These are phyloP conservation scores for Callospermophilus lateralis DNA, from an alignment of 2,113 vertebrate species.

Conservation along the genomic window DNA sequence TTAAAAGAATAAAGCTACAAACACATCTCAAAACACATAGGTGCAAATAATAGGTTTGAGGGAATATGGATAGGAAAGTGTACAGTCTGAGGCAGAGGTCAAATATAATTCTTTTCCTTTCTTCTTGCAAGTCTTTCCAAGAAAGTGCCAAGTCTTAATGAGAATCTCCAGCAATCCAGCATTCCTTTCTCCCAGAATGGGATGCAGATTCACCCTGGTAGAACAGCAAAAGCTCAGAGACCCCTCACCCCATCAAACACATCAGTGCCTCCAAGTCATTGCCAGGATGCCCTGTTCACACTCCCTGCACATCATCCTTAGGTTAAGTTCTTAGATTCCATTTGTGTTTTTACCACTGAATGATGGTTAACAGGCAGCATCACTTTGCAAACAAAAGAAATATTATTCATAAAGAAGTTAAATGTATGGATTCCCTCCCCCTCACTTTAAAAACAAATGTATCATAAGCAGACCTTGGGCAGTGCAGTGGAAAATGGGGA, in stretches of 20 bases:
- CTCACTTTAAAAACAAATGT: background rate
- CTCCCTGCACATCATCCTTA: background rate
- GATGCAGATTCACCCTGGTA: background rate
- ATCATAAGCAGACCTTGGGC: background rate
- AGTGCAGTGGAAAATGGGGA: background rate
- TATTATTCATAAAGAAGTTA: background rate
- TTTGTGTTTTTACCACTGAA: conserved; percentile 22
- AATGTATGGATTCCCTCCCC: background rate
- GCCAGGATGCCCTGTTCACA: background rate
- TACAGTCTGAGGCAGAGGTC: conserved; percentile 29
- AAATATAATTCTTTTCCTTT: conserved; percentile 66
- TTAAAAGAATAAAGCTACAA: background rate
- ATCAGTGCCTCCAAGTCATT: background rate
- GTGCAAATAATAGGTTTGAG: conserved; percentile 64
- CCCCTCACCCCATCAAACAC: background rate
- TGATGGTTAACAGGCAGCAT: conserved; percentile 28
- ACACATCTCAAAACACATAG: conserved; percentile 14
- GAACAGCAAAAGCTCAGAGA: background rate
- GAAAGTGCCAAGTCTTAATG: conserved; percentile 76
- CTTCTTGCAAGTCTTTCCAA: conserved; percentile 79
- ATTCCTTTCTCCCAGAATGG: conserved; percentile 56
- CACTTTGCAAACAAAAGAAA: conserved; percentile 46
- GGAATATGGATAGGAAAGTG: background rate
- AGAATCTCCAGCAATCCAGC: conserved; percentile 63
- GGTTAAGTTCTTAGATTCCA: background rate